A percentile compares a stretch with the other conserved stretches of the same genome.
Conservation (phyloP, 2,888 invertebrate species). For the Eudasyphora cyanicolor region DNA sequence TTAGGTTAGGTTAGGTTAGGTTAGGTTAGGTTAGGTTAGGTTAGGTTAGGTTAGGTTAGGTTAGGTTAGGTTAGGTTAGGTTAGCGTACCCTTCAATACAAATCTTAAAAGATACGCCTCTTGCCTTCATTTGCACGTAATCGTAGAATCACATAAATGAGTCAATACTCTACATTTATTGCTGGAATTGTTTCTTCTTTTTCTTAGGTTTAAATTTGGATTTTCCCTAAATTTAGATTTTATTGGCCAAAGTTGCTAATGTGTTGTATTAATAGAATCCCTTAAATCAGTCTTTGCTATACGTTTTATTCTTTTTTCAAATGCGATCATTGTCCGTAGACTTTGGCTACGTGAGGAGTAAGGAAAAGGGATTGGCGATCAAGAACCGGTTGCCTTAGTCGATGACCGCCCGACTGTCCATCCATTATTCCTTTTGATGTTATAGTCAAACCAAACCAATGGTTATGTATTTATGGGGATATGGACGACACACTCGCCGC, state of each 20-base stretch:
- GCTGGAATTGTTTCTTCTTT: neutral
- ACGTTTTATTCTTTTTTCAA: conserved; percentile 9
- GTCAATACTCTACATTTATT: neutral
- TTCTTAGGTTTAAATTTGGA: neutral
- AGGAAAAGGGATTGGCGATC: conserved; percentile 17
- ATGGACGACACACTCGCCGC: conserved; percentile 8
- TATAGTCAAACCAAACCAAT: neutral
- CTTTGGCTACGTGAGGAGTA: neutral
- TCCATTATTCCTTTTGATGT: conserved; percentile 13
- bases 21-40: too few species aligned
- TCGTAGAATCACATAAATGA: too few species aligned
- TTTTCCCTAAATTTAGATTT: neutral
- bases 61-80: too few species aligned
- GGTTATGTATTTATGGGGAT: neutral
- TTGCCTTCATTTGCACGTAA: too few species aligned
- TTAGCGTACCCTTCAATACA: too few species aligned
- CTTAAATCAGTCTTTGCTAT: conserved; percentile 5
- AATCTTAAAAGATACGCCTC: too few species aligned
- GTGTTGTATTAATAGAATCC: conserved; percentile 30
- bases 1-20: too few species aligned
- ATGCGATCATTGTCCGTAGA: conserved; percentile 8
- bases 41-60: too few species aligned
- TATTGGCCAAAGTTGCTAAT: neutral
- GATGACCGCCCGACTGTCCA: neutral
- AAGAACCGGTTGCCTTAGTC: conserved; percentile 15